Conservation (phyloP, 2,113 vertebrate genomes). For the Phalacrocorax pelagicus region DNA sequence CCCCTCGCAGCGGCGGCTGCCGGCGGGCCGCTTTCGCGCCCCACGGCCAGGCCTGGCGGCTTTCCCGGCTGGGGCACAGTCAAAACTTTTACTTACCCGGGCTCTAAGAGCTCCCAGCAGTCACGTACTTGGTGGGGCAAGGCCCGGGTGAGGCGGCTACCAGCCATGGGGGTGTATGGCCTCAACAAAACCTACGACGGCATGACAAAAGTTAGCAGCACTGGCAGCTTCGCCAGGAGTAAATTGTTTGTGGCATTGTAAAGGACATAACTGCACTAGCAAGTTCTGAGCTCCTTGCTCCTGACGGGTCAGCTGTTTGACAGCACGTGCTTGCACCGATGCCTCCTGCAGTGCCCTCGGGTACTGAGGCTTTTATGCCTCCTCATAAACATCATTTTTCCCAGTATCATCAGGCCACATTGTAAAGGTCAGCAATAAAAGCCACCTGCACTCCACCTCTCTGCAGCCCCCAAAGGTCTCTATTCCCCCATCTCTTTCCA, state of each 20-base stretch:
- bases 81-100: no score
- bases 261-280: fast-evolving
- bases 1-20: background rate
- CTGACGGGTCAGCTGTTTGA: background rate
- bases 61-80: background rate
- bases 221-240: background rate
- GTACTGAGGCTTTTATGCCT: fast-evolving
- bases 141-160: background rate
- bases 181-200: background rate
- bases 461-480: background rate
- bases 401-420: fast-evolving
- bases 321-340: background rate
- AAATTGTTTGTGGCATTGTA: background rate
- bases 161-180: background rate
- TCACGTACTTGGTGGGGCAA: background rate
- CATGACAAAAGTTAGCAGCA: fast-evolving
- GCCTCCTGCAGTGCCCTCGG: background rate
- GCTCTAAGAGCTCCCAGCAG: background rate
- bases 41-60: background rate
- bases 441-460: background rate
- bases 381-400: fast-evolving
- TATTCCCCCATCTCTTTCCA: fast-evolving
- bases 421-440: background rate
- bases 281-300: background rate
- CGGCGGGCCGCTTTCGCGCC: no score